Base-by-base conservation (phyloP, 2,888 invertebrate genomes). In the Fissipunctia ypsillon region DNA sequence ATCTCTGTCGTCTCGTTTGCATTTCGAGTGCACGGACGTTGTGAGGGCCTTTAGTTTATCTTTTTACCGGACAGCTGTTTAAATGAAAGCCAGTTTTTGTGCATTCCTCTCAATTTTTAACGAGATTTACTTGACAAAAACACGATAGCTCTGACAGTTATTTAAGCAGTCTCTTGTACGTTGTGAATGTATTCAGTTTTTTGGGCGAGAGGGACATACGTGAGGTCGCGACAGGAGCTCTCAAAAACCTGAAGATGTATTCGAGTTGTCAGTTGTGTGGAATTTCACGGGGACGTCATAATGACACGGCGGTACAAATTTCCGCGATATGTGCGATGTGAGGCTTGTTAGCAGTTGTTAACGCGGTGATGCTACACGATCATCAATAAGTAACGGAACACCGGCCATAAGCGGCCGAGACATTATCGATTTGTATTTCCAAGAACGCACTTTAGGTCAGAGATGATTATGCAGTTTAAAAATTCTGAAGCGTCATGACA, bases 81-180 rank as follows among this genome's bases (percentile, higher is more conserved):
- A 92, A 93, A 93, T 89, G 89, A 92, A 92, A 91, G 91, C 90
- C 91, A 90, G 92, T 93, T 94, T 93, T 92, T 93, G 89, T 92
- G 90, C 89, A 92, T 92, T 93, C 90, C 91, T 90, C 90, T 91
- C 90, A 90, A 92, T 92, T 92, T 91, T 93, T 92, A 94, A 94
- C 91, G 90, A 94, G 92, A 92, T 92, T 90, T 90, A 88, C 86
- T 88, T 88, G 87, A 91, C 91, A 90, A 93, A 92, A 91, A 90
- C 88, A 91, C 86, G 91, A 94, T 90, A 89, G 88, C 90, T 92
- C 89, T 91, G 93, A 92, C 94, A 91, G 92, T 93, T 94, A 92
- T 91, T 93, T 93, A 93, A 94, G 92, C 90, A 92, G 89, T 90
- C 89, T 89, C 87, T 89, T 88, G 89, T 90, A 89, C 88, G 90